Conservation (phyloP, 2,888 invertebrate genomes). For the Phytoseiulus persimilis region DNA sequence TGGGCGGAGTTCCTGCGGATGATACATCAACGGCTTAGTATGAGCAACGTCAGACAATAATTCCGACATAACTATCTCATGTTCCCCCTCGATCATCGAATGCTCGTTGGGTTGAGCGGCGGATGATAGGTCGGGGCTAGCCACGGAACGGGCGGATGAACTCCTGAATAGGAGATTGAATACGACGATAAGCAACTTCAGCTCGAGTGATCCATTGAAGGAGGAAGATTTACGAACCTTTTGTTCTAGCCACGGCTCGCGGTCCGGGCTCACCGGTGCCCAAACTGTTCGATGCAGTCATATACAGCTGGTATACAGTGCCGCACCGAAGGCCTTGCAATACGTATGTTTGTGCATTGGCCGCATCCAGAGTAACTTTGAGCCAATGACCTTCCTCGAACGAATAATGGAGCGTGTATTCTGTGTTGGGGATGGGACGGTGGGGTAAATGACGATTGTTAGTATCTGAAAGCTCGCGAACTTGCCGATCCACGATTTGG, state of each 20-base stretch:
- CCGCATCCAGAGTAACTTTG: slow-evolving; percentile 31
- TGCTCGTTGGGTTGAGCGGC: background rate
- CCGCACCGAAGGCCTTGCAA: slow-evolving; percentile 22
- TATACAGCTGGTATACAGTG: slow-evolving; percentile 32
- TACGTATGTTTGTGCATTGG: slow-evolving; percentile 29
- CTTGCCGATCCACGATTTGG: too few relatives aligned
- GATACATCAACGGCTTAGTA: background rate
- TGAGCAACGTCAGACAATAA: background rate
- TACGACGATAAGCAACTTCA: background rate
- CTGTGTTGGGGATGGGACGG: slow-evolving; percentile 29
- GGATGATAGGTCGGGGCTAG: background rate
- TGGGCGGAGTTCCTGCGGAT: slow-evolving; percentile 37
- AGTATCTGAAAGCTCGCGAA: too few relatives aligned
- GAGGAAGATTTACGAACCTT: slow-evolving; percentile 19
- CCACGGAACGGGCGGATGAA: background rate
- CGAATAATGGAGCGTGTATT: slow-evolving; percentile 44
- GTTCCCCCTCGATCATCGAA: background rate
- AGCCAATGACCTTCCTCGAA: slow-evolving; percentile 43
- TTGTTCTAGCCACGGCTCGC: slow-evolving; percentile 32
- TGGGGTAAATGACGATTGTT: too few relatives aligned
- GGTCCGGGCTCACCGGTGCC: slow-evolving; percentile 38
- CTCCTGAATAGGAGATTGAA: background rate
- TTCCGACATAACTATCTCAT: background rate
- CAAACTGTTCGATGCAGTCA: slow-evolving; percentile 32
- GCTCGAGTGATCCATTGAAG: background rate